Evolutionary conservation across 2,113 vertebrate genomes (phyloP), one percentile per base, ranked within the genome.

Genomic region (Protomyctophum bolini): DNA sequence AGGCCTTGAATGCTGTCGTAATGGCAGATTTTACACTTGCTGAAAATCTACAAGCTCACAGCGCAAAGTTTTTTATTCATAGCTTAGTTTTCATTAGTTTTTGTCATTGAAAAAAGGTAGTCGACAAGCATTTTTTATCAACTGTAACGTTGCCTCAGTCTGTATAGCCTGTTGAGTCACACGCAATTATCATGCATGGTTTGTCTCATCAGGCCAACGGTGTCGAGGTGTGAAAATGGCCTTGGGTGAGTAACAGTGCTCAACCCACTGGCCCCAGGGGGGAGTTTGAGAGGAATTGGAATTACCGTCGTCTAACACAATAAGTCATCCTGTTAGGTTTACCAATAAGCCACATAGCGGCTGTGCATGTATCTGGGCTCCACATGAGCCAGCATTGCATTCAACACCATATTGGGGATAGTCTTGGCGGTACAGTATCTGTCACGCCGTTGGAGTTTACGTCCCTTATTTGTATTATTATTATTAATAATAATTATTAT

Each of bases 141-240:
- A 21, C 21, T 47, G 56, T 79, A 79, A 63, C 73, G 66, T 76
- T 15, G 70, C 41, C 63, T 82, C 79, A 56, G 73, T 65, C 79
- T 60, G 73, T 65, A 75, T 65, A 75, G 82, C 75, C 66, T 89
- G 84, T 90, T 87, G 84, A 90, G 80, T 83, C 84, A 81, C 85
- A 86, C 76, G 14, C 77, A 81, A 88, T 92, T 88, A 88, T 86
- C 83, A 86, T 86, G 89, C 88, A 82, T 83, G 85, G 78, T 80
- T 89, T 82, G 83, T 86, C 77, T 86, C 86, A 85, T 86, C 80
- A 77, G 75, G 71, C 83, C 83, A 73, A 76, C 33, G 84, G 84
- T 88, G 85, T 76, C 33, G 64, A 87, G 81, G 87, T 91, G 84
- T 89, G 83, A 89, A 91, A 91, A 85, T 75, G 86, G 82, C 86